Base-by-base conservation (phyloP, 2,888 invertebrate species). In the Oconnorella tubifera region DNA sequence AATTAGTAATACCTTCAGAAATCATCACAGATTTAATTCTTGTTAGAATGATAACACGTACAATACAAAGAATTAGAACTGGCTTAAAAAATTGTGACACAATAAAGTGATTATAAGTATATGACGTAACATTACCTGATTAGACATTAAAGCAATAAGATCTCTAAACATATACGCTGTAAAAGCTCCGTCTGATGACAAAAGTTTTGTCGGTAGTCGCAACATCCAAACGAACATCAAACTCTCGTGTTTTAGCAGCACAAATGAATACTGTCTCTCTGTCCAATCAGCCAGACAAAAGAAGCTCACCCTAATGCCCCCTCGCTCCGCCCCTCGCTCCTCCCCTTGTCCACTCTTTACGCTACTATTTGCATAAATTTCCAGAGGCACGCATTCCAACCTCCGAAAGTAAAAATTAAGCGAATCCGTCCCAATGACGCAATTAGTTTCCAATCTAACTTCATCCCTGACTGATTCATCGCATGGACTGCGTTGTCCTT, bases 121-220 rank as follows among this genome's bases (percentile, higher is more conserved):
- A n/a, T n/a, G n/a, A n/a, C n/a, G n/a, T n/a, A n/a, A n/a, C n/a
- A 19, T 25, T 51, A 51, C 53, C 25, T 19, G 10, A n/a, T 4
- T 48, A 19, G 48, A 23, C 25, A 51, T 60, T n/a, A 51, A 25
- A 1, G 60, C 69, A n/a, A 66, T 40, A 2, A 72, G 63, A 63
- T 72, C 69, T 25, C 59, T 66, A 51, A 71, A 58, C 31, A 71
- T 56, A 60, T 64, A 56, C 31, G 59, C 64, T 33, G 60, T 61
- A 59, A 71, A 69, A 48, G 57, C 61, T 33, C 61, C 61, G 59
- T 49, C 53, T 4, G 29, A 23, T 6, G 27, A 28, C 6, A 60
- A 31, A 6, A 60, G 50, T 2, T 51, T 28, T 1, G 60, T 60
- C 19, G 50, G 60, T 51, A 60, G 29, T 19, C 60, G 3, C 50